Evolutionary conservation across 2,888 invertebrate genomes (phyloP).

Genomic region (Drosophila kuntzei): DNA sequence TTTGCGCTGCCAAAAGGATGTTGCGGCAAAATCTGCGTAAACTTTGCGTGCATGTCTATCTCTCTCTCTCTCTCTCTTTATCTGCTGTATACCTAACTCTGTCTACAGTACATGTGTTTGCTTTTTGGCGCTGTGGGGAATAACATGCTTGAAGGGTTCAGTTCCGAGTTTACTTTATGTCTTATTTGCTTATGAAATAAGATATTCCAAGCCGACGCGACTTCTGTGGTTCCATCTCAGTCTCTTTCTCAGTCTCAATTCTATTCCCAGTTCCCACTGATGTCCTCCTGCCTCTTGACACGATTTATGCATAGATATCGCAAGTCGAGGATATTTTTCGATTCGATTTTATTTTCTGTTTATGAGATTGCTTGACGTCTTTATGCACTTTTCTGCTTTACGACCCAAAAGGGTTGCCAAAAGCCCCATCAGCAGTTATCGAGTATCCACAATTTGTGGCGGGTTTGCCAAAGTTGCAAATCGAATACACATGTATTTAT

Average conservation of each 20-base stretch:
- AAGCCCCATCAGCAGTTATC: conserved; percentile 30
- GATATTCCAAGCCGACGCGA: conserved; percentile 59
- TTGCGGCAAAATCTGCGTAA: conserved; percentile 78
- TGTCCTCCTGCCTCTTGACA: conserved; percentile 21
- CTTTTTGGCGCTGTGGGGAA: conserved; percentile 28
- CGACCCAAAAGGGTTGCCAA: conserved; percentile 56
- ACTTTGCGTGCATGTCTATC: conserved; percentile 56
- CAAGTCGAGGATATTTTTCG: conserved; percentile 34
- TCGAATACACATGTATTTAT: conserved; percentile 10
- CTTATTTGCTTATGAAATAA: conserved; percentile 81
- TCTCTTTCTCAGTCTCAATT: conserved; percentile 22
- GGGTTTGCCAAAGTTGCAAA: conserved; percentile 10
- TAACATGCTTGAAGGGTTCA: conserved; percentile 51
- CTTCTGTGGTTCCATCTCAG: conserved; percentile 32
- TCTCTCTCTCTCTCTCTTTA: conserved; percentile 2
- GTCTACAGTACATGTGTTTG: conserved; percentile 45
- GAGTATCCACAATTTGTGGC: conserved; percentile 32
- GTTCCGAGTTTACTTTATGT: conserved; percentile 69
- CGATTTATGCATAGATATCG: conserved; percentile 67
- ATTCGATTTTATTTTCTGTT: conserved; percentile 79
- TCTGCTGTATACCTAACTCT: conserved; percentile 6
- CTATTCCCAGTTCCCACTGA: conserved; percentile 22
- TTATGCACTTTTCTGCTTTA: conserved; percentile 67
- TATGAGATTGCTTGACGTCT: conserved; percentile 78
- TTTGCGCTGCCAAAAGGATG: conserved; percentile 63